These are phyloP conservation scores for Brachyrhaphis roseni DNA, from an alignment of 2,797 vertebrate genomes.

Conservation along the genomic window DNA sequence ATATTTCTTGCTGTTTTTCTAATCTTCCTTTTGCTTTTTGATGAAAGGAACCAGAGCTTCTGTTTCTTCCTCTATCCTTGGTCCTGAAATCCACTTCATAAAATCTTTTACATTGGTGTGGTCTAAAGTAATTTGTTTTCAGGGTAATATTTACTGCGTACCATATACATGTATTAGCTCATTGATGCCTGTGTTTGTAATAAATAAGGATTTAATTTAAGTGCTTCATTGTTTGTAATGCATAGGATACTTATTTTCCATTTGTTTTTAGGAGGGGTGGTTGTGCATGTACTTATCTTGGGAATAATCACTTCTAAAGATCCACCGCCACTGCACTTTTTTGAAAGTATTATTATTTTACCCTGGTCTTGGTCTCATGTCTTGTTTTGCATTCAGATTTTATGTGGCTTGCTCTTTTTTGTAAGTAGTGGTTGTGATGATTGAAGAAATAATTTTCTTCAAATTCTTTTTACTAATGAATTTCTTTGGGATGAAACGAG, in stretches of 20 bases:
- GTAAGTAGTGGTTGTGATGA: not conserved
- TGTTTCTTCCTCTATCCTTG: not conserved
- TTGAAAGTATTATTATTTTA: not conserved
- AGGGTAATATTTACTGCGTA: not conserved
- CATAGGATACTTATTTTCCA: too few species aligned
- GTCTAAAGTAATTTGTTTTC: not conserved
- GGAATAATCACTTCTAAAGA: slow-evolving; percentile 26
- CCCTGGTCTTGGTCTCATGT: not conserved
- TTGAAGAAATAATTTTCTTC: not conserved
- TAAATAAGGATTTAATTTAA: not conserved
- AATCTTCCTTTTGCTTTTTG: rapidly evolving
- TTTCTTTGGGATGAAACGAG: not conserved
- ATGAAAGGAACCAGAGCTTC: not conserved
- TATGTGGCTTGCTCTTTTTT: not conserved
- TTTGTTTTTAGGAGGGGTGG: too few species aligned
- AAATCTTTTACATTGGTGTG: not conserved
- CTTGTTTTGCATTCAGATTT: not conserved
- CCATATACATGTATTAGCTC: not conserved
- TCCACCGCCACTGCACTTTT: not conserved
- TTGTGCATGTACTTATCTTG: not conserved
- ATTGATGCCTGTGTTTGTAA: not conserved
- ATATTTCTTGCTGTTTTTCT: not conserved
- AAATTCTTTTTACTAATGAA: too few species aligned
- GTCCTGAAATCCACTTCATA: not conserved
- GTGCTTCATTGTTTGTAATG: not conserved